phyloP scores from a whole-genome alignment of 2,888 invertebrate genomes.

The Amitus sp. region DNA sequence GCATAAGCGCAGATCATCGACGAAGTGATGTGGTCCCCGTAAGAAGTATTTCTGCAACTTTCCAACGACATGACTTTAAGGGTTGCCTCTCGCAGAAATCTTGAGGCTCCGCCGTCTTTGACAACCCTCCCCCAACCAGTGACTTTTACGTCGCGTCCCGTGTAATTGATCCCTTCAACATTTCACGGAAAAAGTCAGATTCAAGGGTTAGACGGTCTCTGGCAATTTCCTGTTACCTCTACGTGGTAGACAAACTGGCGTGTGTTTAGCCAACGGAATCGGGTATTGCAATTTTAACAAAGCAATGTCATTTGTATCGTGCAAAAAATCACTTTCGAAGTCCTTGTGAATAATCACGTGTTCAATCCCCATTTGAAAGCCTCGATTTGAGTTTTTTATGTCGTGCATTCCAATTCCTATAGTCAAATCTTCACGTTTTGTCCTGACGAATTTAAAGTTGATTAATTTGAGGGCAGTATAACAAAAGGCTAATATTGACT shows the following conservation, averaged over 20 bases:
- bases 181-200: too few relatives aligned
- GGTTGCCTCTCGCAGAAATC: constrained; percentile 66
- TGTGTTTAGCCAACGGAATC: constrained; percentile 63
- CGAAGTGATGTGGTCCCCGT: constrained; percentile 64
- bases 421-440: constrained; percentile 57
- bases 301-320: constrained; percentile 72
- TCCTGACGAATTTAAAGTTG: constrained; percentile 26
- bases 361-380: constrained; percentile 63
- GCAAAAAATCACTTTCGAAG: constrained; percentile 67
- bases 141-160: constrained; percentile 65
- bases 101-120: constrained; percentile 61
- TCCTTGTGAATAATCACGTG: constrained; percentile 65
- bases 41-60: constrained; percentile 60
- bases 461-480: too few relatives aligned
- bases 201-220: too few relatives aligned
- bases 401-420: constrained; percentile 68
- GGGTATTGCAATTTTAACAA: constrained; percentile 67
- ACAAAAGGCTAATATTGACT: too few relatives aligned
- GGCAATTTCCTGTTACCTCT: constrained; percentile 61
- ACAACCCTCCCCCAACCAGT: constrained; percentile 70
- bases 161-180: constrained; percentile 65
- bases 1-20: constrained; percentile 74
- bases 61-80: constrained; percentile 66
- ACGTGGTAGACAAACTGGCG: constrained; percentile 69
- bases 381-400: constrained; percentile 60